Evolutionary conservation across 92 coral and sea anemone species (phyloP), one percentile per base, ranked within the genome.

Genomic region (Zoanthus solanderi): DNA sequence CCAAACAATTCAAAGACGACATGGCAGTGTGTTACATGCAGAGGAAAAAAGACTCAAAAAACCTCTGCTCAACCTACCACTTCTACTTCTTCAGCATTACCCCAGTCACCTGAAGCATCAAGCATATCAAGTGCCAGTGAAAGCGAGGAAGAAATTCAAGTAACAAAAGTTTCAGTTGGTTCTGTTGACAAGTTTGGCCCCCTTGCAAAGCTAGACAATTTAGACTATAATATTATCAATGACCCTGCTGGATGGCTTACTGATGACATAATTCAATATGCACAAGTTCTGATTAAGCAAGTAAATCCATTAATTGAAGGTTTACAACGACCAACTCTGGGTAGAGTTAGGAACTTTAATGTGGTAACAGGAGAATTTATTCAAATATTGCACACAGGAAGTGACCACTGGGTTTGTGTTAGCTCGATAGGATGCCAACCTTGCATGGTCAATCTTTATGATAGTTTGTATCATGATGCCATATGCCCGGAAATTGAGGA

Each of bases 231-330:
- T 14, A 34, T 88, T 12, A 87, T 87, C 37, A 58, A 56, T 42
- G 75, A 65, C 58, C 80, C 90, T 17, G 67, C 78, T 69, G 71
- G 90, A 48, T 88, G 90, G 91, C 91, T 88, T 0, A 75, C 50
- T 52, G 18, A 81, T 56, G 91, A 83, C 82, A 88, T 88, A 5
- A 83, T 88, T 56, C 88, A 88, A 71, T 14, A 10, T 53, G 88
- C 66, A 18, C 88, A 88, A 1, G 88, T 88, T 42, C 66, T 71
- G 0, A 0, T 83, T 16, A 31, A 82, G 63, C 54, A 88, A 71
- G 72, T 83, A 5, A 88, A 88, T 69, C 83, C 75, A 3, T 67
- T n/a, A 56, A 6, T 56, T 56, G 63, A 56, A 56, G 10, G 63
- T 10, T 14, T 56, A 14, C 56, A 50, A 50, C 63, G 63, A 8